Evolutionary conservation across 1,140 invertebrate species (phyloP).

Genomic region (Polypedilum pembai): DNA sequence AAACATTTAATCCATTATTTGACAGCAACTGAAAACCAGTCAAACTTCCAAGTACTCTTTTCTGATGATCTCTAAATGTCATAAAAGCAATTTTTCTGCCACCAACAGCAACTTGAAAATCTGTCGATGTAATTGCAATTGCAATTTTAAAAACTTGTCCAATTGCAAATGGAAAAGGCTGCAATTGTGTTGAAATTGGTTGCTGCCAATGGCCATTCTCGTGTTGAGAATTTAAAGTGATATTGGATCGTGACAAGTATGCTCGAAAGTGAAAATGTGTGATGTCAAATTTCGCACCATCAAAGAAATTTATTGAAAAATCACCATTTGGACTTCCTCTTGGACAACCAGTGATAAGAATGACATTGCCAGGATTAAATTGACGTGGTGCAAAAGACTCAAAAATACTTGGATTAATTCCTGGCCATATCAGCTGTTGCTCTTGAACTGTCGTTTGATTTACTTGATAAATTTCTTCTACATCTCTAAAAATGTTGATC

Average conservation of each 20-base stretch:
- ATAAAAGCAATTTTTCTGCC: background rate
- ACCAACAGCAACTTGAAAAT: background rate
- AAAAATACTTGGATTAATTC: background rate
- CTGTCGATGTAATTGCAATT: background rate
- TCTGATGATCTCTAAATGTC: background rate
- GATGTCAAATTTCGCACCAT: background rate
- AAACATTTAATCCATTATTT: background rate
- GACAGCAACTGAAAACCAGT: background rate
- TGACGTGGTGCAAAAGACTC: background rate
- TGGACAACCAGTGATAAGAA: background rate
- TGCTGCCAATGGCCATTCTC: background rate
- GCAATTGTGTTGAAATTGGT: background rate
- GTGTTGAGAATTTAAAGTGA: background rate
- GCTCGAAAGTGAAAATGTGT: background rate
- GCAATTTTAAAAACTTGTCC: background rate
- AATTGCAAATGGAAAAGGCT: background rate
- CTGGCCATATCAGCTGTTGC: background rate
- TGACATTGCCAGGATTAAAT: background rate
- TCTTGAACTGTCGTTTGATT: background rate
- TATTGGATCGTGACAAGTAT: background rate
- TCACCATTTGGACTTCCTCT: background rate
- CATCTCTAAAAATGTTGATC: background rate
- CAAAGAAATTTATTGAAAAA: background rate
- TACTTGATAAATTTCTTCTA: slow-evolving; percentile 14
- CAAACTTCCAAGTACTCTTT: background rate